Evolutionary conservation across 2,113 vertebrate species (phyloP).

Genomic region (Emydura subglobosa): DNA sequence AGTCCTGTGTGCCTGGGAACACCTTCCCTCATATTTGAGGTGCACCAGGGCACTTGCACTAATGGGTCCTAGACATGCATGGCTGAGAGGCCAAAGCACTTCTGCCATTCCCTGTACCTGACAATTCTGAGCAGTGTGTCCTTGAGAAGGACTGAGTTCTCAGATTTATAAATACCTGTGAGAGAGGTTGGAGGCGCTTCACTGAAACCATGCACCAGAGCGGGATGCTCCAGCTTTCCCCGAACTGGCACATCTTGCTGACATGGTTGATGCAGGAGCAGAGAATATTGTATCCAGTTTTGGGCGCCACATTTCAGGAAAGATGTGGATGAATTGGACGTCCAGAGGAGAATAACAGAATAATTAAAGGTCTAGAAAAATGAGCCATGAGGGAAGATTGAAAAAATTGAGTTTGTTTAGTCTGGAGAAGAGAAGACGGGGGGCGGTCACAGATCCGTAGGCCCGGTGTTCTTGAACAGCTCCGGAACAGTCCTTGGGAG

Average conservation of each 20-base stretch:
- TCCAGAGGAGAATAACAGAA: too few species aligned
- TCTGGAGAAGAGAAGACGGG: too few species aligned
- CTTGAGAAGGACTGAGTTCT: background rate
- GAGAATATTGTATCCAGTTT: too few species aligned
- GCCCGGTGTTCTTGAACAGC: too few species aligned
- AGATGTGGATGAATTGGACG: too few species aligned
- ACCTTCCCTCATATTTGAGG: background rate
- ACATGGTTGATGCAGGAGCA: background rate
- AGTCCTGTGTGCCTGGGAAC: background rate
- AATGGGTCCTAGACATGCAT: background rate
- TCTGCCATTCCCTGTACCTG: background rate
- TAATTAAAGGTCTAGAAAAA: too few species aligned
- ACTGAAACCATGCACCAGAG: fast-evolving
- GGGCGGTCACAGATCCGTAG: too few species aligned
- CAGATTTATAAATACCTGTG: background rate
- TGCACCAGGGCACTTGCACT: background rate
- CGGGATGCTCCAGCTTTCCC: background rate
- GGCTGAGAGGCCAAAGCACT: background rate
- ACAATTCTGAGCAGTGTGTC: background rate
- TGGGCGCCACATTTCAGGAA: too few species aligned
- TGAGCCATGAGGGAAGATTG: too few species aligned
- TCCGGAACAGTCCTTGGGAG: too few species aligned
- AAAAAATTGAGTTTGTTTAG: too few species aligned
- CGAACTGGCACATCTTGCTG: background rate
- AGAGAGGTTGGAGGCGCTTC: background rate